Conservation (phyloP, 2,113 vertebrate species). For the Neogale vison region DNA sequence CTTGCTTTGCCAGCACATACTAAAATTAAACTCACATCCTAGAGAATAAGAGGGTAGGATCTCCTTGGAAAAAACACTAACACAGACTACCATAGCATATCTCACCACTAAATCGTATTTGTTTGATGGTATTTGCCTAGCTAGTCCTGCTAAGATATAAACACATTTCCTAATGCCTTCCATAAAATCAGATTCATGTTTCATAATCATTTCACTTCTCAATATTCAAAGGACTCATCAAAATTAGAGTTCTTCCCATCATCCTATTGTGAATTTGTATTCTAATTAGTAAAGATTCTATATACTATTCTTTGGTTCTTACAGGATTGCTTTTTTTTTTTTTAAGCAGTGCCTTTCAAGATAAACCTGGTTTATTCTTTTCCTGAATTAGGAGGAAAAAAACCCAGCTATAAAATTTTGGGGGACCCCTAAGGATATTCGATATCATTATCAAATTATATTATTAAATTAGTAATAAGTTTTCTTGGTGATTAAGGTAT, state of each 20-base stretch:
- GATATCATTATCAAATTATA: not conserved
- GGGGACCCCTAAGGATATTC: not conserved
- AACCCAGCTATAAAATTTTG: not conserved
- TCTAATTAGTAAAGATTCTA: conserved; percentile 51
- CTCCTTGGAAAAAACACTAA: not conserved
- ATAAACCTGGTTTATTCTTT: conserved; percentile 5
- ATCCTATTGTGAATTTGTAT: conserved; percentile 46
- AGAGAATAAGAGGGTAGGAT: not conserved
- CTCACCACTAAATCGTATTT: not conserved
- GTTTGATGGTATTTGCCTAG: not conserved
- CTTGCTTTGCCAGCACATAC: no score
- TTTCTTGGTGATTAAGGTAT: not conserved
- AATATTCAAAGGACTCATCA: conserved; percentile 43
- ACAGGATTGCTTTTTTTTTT: not conserved
- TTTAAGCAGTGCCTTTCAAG: not conserved
- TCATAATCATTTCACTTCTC: conserved; percentile 27
- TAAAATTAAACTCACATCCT: not conserved
- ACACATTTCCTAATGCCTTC: not conserved
- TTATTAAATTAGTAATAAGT: not conserved
- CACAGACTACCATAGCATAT: not conserved
- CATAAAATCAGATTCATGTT: conserved; percentile 45
- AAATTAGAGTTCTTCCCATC: conserved; percentile 37
- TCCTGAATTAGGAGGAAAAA: not conserved
- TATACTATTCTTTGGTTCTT: conserved; percentile 23
- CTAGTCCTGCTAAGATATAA: not conserved